Base-by-base conservation (phyloP, 2,113 vertebrate species). In the Atherinomorus stipes region DNA sequence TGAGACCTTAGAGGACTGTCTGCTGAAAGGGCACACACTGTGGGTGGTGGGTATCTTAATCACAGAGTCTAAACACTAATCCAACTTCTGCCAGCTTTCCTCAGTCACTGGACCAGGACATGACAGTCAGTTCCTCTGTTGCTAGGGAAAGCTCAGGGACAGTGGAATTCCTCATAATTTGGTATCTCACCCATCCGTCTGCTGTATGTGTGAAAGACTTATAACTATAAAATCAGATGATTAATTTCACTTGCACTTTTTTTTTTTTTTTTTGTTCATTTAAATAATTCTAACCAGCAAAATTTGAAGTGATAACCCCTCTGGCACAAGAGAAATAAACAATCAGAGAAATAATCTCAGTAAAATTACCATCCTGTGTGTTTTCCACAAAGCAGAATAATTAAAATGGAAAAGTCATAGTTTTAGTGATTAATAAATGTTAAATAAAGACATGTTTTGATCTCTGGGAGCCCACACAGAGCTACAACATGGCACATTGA, bases 31-130 rank as follows among this genome's bases (percentile, higher is more conserved):
- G 76, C 74, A 78, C 75, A 68, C 64, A 50, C 72, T 66, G 79
- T 57, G 79, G 64, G 73, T 45, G 52, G 84, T 72, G 61, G 79
- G 66, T 80, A 67, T 90, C 83, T 86, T 88, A 87, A 93, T 91
- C 85, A 82, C 68, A 86, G 78, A 84, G 71, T 59, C 45, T 71
- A 71, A 78, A 78, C 63, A 80, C 64, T 71, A 78, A 80, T 78
- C n/a, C 28, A 73, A 71, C 40, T 76, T 79, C 68, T 81, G 66
- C 45, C 68, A 80, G 53, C 54, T 38, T 80, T 28, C 13, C 34
- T 66, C 45, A 44, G 34, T 78, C 54, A 74, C 76, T 64, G 74
- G 64, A 67, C 47, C 28, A 22, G 40, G n/a, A 8, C 61, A 21
- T 68, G 63, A 38, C 70, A 86, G 70, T 58, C 67, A 65, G 40